Evolutionary conservation across 2,797 vertebrate genomes (phyloP).

Genomic region (Urophycis tenuis): DNA sequence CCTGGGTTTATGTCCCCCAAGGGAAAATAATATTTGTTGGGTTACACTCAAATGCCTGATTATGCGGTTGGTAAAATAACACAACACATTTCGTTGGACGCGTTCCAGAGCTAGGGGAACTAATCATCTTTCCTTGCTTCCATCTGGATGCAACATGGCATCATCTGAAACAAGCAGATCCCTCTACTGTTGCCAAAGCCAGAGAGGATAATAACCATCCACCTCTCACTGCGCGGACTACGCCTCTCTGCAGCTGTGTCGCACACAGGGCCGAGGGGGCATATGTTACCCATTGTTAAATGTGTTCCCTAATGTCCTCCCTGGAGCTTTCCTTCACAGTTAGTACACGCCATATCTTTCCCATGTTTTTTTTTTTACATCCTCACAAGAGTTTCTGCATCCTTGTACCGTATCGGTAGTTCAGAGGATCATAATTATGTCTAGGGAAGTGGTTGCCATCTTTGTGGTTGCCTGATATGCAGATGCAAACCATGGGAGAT

Average conservation of each 20-base stretch:
- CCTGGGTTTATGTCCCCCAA: slow-evolving; percentile 7
- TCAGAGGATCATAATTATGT: slow-evolving; percentile 2
- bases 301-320: slow-evolving; percentile 23
- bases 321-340: slow-evolving; percentile 28
- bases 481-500: neutral
- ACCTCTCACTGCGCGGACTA: slow-evolving; percentile 50
- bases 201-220: slow-evolving; percentile 55
- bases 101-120: slow-evolving; percentile 44
- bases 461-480: neutral
- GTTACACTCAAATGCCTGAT: slow-evolving; percentile 10
- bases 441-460: neutral
- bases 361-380: neutral
- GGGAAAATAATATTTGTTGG: slow-evolving; percentile 27
- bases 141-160: slow-evolving; percentile 58
- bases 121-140: slow-evolving; percentile 56
- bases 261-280: slow-evolving; percentile 30
- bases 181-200: slow-evolving; percentile 48
- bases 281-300: slow-evolving; percentile 9
- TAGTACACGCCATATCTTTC: neutral
- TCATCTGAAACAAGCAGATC: slow-evolving; percentile 42
- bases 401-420: neutral
- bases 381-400: neutral
- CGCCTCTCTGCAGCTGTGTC: slow-evolving; percentile 57
- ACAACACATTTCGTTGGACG: slow-evolving; percentile 33
- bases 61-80: slow-evolving; percentile 11